Evolutionary conservation across 2,888 invertebrate species (phyloP), one percentile per base, ranked within the genome.

Genomic region (Parthenolecanium corni): DNA sequence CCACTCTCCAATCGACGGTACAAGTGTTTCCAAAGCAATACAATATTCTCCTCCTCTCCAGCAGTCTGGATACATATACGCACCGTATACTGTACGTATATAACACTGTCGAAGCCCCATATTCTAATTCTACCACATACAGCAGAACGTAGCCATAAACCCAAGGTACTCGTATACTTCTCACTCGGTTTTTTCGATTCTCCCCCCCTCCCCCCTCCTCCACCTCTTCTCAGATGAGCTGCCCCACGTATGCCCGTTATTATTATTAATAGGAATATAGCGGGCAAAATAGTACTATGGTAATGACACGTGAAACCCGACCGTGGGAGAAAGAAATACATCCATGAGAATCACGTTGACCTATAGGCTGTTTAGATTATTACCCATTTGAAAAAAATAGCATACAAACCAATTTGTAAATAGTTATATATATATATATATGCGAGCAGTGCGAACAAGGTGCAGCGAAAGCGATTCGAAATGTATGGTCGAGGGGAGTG

Each of bases 231-330:
- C 49, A 14, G 11, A 49, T 11, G 12, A 16, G 6, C 3, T 5
- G n/a, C n/a, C 14, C n/a, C 18, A 3, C 3, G 14, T 42, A 14
- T 42, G 16, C 23, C 25, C 21, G 21, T 18, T 46, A 21, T 38
- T 51, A 46, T 61, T 61, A 61, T 61, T 61, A 61, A 61, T 61
- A 61, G 61, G 61, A 61, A 61, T n/a, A n/a, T 61, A 23, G 61
- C 61, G 49, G 46, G 57, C 46, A 57, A 57, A 31, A 57, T 44
- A 31, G 47, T 58, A 58, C 46, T 58, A 58, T 47, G 38, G 51
- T 61, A 61, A 61, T 61, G 61, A 61, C 61, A 61, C 61, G 61
- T 61, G 61, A 61, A 61, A 61, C 61, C 38, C 49, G 61, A 61
- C 61, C 61, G 61, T 61, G 61, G 61, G 61, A 61, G 61, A 61